Evolutionary conservation across 2,113 vertebrate genomes (phyloP), one percentile per base, ranked within the genome.

Genomic region (Otis tarda): DNA sequence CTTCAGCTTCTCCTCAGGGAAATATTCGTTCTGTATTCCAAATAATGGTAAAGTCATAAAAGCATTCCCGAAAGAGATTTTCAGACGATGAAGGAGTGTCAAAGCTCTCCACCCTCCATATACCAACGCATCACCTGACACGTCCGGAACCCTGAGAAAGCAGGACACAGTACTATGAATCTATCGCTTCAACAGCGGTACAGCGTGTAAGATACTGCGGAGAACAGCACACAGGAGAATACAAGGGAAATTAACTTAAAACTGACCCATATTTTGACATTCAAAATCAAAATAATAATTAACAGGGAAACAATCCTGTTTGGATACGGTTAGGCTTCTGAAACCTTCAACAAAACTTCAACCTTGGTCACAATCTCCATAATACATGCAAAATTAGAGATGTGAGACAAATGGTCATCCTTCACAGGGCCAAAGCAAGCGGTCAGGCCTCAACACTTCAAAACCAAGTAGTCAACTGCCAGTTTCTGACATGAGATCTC

Each of bases 401-500:
- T 12, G 3, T 0, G 16, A 30, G 35, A 49, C 39, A 22, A 39
- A 37, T 1, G 0, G 7, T 25, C 65, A 6, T 0, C 2, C 3
- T 18, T 35, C 19, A 5, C 9, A 9, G 22, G 24, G 43, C 24
- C 37, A 22, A 47, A 41, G 50, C 18, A 28, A 69, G 22, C 4
- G 6, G 39, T 23, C 69, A 14, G 45, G 64, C 21, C 20, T 57
- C 37, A 19, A 3, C 27, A 6, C 6, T 31, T n/a, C 31, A 21
- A 31, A 28, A 59, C 4, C 2, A 12, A 27, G 49, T 30, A 11
- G 23, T n/a, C 24, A 45, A 33, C 28, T 2, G 9, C 25, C 25
- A 2, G 31, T 15, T 19, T 50, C 49, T 27, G 80, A 39, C 28
- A 21, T 0, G 21, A 25, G 37, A 18, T 6, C 47, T 35, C 37